These are phyloP conservation scores for Stenichneumon culpator DNA, from an alignment of 2,888 invertebrate genomes.

Conservation along the genomic window DNA sequence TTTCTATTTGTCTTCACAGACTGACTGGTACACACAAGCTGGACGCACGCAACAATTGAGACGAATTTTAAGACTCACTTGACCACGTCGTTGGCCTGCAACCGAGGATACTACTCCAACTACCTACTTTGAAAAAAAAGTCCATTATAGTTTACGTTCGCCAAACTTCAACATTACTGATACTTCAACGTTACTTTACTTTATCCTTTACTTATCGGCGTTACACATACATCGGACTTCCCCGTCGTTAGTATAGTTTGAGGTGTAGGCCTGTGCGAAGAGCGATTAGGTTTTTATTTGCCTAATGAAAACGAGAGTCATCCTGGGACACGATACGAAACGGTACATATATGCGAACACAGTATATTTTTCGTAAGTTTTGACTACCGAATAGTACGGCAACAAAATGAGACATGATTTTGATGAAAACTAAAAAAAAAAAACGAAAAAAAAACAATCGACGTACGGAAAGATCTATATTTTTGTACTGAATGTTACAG, in stretches of 20 bases:
- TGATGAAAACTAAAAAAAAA: slow-evolving; percentile 12
- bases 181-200: slow-evolving; percentile 81
- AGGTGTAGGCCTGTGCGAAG: slow-evolving; percentile 79
- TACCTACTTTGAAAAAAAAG: slow-evolving; percentile 79
- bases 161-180: slow-evolving; percentile 83
- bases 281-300: slow-evolving; percentile 70
- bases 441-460: slow-evolving; percentile 12
- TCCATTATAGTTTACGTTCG: slow-evolving; percentile 82
- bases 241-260: slow-evolving; percentile 69
- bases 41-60: slow-evolving; percentile 85
- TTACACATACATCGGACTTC: slow-evolving; percentile 76
- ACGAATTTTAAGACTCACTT: slow-evolving; percentile 85
- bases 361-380: slow-evolving; percentile 59
- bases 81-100: slow-evolving; percentile 85
- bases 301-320: slow-evolving; percentile 23
- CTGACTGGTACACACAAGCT: slow-evolving; percentile 85
- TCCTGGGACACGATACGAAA: slow-evolving; percentile 44
- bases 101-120: slow-evolving; percentile 84
- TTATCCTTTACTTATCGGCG: slow-evolving; percentile 75
- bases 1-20: slow-evolving; percentile 85
- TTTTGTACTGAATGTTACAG: slow-evolving; percentile 63
- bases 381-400: slow-evolving; percentile 38
- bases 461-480: slow-evolving; percentile 64
- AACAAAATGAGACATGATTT: slow-evolving; percentile 30
- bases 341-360: slow-evolving; percentile 24